Base-by-base conservation (phyloP, 2,113 vertebrate genomes). In the Trochalopteron elliotii region DNA sequence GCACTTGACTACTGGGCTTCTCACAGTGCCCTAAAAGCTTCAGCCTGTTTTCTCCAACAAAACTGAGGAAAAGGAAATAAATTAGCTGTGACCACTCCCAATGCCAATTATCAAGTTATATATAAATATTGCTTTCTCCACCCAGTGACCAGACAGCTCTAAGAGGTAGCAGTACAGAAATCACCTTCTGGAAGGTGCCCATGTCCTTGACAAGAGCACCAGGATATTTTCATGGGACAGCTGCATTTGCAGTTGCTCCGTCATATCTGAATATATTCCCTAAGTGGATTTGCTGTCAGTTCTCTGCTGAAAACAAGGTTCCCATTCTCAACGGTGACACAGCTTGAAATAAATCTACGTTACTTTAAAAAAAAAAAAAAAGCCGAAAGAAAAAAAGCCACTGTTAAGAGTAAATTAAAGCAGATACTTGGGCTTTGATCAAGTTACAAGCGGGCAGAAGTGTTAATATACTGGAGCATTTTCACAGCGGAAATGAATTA, bases 401-500 rank as follows among this genome's bases (percentile, higher is more conserved):
- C 68, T 11, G 37, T 79, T 95, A 81, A 71, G 52, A 94, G 76
- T 89, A 95, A 94, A 97, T 97, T 96, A 95, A 91, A 96, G 71
- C 83, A 95, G 93, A 91, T 94, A 91, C 1, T 2, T 83, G 76
- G 87, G 59, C 94, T 96, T 94, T 95, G 96, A 96, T 97, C 93
- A 91, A 60, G 92, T 97, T 97, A 94, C 95, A 94, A 87, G 86
- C 83, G 45, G 59, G 80, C 86, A 90, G 86, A 92, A 96, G 86
- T 95, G 90, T 96, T 97, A 97, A 97, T 92, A 75, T 95, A 94
- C 86, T 52, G 45, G 88, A 96, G 85, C 72, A 60, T 96, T 94
- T 97, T 96, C 47, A 39, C 83, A 95, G 86, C 35, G 92, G 97
- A 98, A 98, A 98, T 97, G 95, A 98, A 97, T 98, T 97, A 97